Evolutionary conservation across 1,140 invertebrate genomes (phyloP).

Genomic region (Zaprionus davidi): DNA sequence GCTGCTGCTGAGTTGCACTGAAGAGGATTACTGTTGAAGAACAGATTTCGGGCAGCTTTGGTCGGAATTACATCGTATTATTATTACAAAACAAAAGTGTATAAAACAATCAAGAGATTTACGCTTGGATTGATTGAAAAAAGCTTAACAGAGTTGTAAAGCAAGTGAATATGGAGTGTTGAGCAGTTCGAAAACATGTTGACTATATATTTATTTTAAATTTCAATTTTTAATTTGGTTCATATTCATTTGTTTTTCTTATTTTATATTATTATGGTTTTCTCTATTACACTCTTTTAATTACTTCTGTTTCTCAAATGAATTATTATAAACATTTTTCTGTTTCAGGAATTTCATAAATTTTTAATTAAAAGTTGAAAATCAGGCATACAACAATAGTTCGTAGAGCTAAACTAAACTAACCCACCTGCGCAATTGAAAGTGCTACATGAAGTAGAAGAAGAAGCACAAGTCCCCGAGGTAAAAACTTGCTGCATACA

Average conservation of each 20-base stretch:
- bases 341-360: no score
- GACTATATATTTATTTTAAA: no score
- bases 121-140: background rate
- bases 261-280: no score
- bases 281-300: no score
- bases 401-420: constrained; percentile 5
- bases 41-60: background rate
- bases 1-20: background rate
- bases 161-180: background rate
- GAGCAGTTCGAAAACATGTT: background rate
- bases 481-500: constrained; percentile 39
- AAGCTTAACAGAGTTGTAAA: background rate
- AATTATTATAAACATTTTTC: no score
- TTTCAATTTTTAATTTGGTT: no score
- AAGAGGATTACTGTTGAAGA: background rate
- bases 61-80: background rate
- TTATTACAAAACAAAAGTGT: background rate
- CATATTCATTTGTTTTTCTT: no score
- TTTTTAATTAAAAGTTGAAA: no score
- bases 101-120: background rate
- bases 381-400: background rate
- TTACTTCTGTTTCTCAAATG: no score
- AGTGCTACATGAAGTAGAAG: background rate
- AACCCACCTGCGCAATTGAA: constrained; percentile 37
- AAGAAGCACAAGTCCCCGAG: background rate